Conservation (phyloP, 1,140 invertebrate species). For the Heliconius congener region DNA sequence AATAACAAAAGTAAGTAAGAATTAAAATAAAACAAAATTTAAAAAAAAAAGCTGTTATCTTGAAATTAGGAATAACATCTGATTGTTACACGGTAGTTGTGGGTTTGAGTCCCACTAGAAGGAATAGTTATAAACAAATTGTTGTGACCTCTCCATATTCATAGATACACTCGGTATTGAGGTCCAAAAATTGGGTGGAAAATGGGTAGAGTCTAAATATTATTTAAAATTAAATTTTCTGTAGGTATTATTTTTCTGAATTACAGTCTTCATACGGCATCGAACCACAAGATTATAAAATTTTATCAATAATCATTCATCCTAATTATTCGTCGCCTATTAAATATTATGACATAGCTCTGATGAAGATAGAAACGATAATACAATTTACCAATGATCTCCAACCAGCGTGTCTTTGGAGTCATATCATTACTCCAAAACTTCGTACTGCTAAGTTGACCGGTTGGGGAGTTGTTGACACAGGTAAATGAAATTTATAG, state of each 20-base stretch:
- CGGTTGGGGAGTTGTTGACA: slow-evolving; percentile 57
- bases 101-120: too few relatives aligned
- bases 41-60: too few relatives aligned
- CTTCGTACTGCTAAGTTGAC: slow-evolving; percentile 45
- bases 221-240: too few relatives aligned
- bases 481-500: slow-evolving; percentile 38
- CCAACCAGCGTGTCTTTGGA: slow-evolving; percentile 60
- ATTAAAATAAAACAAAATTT: too few relatives aligned
- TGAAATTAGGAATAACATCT: too few relatives aligned
- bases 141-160: too few relatives aligned
- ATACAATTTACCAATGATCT: slow-evolving; percentile 42
- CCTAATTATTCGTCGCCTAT: slow-evolving; percentile 69
- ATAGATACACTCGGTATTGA: too few relatives aligned
- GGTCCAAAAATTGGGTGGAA: background rate
- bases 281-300: slow-evolving; percentile 28
- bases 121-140: too few relatives aligned
- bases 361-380: slow-evolving; percentile 54
- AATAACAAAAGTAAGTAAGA: too few relatives aligned
- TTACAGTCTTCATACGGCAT: background rate
- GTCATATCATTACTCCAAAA: slow-evolving; percentile 25
- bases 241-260: background rate
- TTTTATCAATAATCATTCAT: slow-evolving; percentile 72
- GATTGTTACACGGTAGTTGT: too few relatives aligned
- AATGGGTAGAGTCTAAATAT: too few relatives aligned
- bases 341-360: slow-evolving; percentile 78